Evolutionary conservation across 2,888 invertebrate genomes (phyloP), one percentile per base, ranked within the genome.

Genomic region (Endotricha flammealis): DNA sequence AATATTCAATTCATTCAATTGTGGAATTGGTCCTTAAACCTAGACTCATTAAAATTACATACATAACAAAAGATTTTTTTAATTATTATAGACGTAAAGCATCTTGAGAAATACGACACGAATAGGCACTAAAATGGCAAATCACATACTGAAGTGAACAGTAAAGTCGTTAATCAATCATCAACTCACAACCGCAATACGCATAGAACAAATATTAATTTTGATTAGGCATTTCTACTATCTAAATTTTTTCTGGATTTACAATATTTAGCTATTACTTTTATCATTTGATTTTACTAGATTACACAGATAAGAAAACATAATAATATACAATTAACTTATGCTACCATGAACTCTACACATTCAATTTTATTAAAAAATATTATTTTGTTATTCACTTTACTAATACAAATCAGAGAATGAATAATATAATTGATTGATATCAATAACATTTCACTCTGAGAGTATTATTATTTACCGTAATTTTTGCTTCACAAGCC

Each of bases 41-140:
- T 31, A 31, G 9, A 24, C 32, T 14, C 7, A 44, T 44, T 29
- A 49, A 43, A 42, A 39, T 33, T n/a, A n/a, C n/a, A 46, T 41
- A 31, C 24, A 33, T 33, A 36, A 36, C 29, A 32, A 42, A n/a
- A 60, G 36, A 45, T 38, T 59, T 52, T 46, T 50, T 53, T 29
- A 32, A 16, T 34, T 49, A 51, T 40, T 44, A 49, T 31, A 43
- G 51, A 58, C 43, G 31, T 64, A 67, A 63, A 68, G 64, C 64
- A 64, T 67, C 36, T 45, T 54, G 57, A 65, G 61, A 72, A 63
- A 63, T 57, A 67, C 60, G 52, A 63, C 58, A 66, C 53, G 60
- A 74, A 64, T 74, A 83, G 83, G 83, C 83, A 83, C 83, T 79
- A 74, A 73, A 75, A 80, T 79, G 81, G 81, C 81, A 73, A 78